Evolutionary conservation across 2,113 vertebrate genomes (phyloP), one percentile per base, ranked within the genome.

Genomic region (Syrrhaptes paradoxus): DNA sequence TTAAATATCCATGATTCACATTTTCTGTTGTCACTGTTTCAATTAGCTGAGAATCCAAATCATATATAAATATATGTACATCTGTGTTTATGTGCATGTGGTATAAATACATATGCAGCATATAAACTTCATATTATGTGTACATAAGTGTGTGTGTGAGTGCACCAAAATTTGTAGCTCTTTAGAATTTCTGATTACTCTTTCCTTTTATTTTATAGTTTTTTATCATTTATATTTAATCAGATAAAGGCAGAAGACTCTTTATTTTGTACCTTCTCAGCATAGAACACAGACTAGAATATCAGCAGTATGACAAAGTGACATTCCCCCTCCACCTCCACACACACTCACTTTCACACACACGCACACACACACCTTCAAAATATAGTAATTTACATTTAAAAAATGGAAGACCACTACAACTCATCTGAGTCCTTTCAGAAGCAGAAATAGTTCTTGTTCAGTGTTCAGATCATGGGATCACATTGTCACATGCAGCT

Each of bases 321-420:
- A 46, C 73, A 36, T 62, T 61, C n/a, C 9, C 58, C 15, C 19
- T 11, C 17, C 24, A 17, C 7, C 8, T 70, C 9, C 36, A 32
- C 36, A 49, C 5, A 19, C 18, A 16, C 25, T 63, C 28, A 20
- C 25, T 75, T 65, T 65, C 19, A 15, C 20, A 57, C 12, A 28
- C 3, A 29, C 4, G 29, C 2, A 4, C 1, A 32, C 3, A 29
- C 4, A 32, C 2, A 4, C 1, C 4, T 51, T 45, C 43, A 28
- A 45, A 38, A 41, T 25, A 28, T 4, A 84, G 21, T 26, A 22
- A 45, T 38, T 73, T 58, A n/a, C 7, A 62, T 32, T 90, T 49
- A 4, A 74, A 51, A 90, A 80, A 25, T 48, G 16, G 54, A 83
- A 83, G 43, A 84, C 13, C 20, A 17, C 19, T 65, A 41, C 31